These are phyloP conservation scores for Cosmopolites sordidus DNA, from an alignment of 2,888 invertebrate genomes.

Conservation along the genomic window DNA sequence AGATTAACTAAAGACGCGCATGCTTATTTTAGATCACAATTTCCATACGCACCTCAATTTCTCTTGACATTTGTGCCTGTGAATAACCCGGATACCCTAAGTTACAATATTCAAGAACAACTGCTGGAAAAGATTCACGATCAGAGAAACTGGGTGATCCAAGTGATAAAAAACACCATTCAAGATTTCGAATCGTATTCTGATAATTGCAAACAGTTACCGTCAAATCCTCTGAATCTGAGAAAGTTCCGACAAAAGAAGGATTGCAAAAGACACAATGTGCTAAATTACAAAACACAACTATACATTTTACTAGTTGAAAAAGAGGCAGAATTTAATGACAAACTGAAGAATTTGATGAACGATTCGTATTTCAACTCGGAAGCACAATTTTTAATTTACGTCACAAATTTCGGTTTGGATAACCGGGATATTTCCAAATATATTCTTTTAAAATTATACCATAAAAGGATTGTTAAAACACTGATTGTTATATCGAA, in stretches of 20 bases:
- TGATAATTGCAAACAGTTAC: conserved; percentile 3
- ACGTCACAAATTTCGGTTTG: conserved; percentile 3
- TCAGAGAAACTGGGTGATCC: conserved; percentile 11
- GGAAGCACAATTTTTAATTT: conserved; percentile 17
- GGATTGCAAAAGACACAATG: conserved; percentile 7
- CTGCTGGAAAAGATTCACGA: conserved; percentile 7
- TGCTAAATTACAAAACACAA: conserved; percentile 9
- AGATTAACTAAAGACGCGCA: conserved; percentile 8
- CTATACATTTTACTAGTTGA: conserved; percentile 19
- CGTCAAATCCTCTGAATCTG: background rate
- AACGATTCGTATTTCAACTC: conserved; percentile 6
- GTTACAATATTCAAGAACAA: conserved; percentile 9
- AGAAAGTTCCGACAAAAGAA: background rate
- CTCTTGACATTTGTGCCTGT: conserved; percentile 8
- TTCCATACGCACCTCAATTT: background rate
- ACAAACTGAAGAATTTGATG: conserved; percentile 5
- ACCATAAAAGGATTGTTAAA: no score
- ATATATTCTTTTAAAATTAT: background rate
- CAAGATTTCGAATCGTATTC: conserved; percentile 13
- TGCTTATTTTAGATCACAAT: background rate
- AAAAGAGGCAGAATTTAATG: conserved; percentile 3
- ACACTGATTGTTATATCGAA: no score
- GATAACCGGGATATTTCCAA: background rate
- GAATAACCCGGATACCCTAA: background rate
- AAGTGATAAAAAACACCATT: conserved; percentile 10